Evolutionary conservation across 2,797 vertebrate species (phyloP).

Genomic region (Pachyuromys duprasi): DNA sequence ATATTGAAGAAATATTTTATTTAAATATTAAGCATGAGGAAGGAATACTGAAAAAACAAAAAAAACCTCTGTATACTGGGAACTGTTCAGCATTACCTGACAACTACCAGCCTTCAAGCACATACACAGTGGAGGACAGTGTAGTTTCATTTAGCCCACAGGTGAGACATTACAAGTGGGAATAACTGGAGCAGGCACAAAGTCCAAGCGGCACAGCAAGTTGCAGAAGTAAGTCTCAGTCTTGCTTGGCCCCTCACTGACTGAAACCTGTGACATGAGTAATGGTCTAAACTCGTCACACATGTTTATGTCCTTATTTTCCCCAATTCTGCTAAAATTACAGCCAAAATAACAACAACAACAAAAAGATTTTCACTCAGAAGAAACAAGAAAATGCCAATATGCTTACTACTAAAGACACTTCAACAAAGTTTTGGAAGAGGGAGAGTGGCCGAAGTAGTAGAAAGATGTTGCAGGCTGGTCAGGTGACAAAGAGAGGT

Average conservation of each 20-base stretch:
- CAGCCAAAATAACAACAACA: slow-evolving; percentile 45
- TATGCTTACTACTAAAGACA: slow-evolving; percentile 5
- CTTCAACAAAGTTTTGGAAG: not conserved
- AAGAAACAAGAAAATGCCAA: slow-evolving; percentile 42
- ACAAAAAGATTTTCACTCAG: slow-evolving; percentile 37
- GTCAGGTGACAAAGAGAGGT: not conserved
- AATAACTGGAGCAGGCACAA: slow-evolving; percentile 17
- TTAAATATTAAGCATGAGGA: not conserved
- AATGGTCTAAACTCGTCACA: not conserved
- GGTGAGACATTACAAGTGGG: not conserved
- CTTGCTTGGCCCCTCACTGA: not conserved
- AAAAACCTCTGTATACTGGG: not conserved
- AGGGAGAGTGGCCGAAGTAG: not conserved
- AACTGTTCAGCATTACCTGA: not conserved
- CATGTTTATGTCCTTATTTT: not conserved
- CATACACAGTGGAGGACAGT: not conserved
- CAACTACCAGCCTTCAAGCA: not conserved
- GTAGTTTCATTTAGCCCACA: not conserved
- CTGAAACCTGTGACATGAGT: not conserved
- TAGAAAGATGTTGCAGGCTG: not conserved
- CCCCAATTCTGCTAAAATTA: slow-evolving; percentile 46
- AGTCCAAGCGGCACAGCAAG: not conserved
- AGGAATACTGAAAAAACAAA: not conserved
- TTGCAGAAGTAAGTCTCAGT: slow-evolving; percentile 4
- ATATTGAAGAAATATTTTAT: slow-evolving; percentile 43